Evolutionary conservation across 2,113 vertebrate genomes (phyloP), one percentile per base, ranked within the genome.

Genomic region (Microcebus lehilahytsara): DNA sequence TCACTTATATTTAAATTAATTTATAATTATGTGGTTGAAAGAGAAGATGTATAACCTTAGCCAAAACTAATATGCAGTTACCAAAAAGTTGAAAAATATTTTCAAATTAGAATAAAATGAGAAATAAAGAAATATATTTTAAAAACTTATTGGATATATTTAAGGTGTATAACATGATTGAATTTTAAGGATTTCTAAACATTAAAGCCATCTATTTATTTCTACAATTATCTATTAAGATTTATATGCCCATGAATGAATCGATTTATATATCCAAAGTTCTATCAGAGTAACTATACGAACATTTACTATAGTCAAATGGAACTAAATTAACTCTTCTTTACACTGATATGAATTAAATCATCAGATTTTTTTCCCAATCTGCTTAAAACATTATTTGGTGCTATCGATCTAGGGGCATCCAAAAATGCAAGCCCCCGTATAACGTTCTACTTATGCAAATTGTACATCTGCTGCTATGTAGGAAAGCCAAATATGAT

Each of bases 391-490:
- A 77, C 12, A 71, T 46, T 69, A 69, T 88, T 92, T 81, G 83
- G 27, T 84, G 42, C 25, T 77, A 88, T 71, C 92, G 88, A 78
- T 88, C 83, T 53, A 91, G 60, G 62, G 9, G 30, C 60, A 77
- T 83, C 34, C 42, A 64, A 84, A 92, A 90, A 77, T n/a, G 71
- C 40, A 84, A 42, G 40, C 60, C 40, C 42, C 84, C n/a, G 37
- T 69, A 81, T 5, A 94, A 64, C 37, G 75, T 60, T 30, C 69
- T 87, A 69, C 27, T 83, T 91, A 94, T 87, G 88, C 88, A 94
- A 94, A 94, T 53, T 69, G 25, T 30, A 2, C 92, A 96, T 87
- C 95, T 96, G 92, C 77, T 87, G 37, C 8, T 40, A 1, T 60
- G 4, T 75, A 23, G 87, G 60, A 22, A 69, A 7, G 83, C 77